A percentile compares a stretch with the other conserved stretches of the same genome.
Evolutionary conservation across 2,888 invertebrate species (phyloP).

Genomic region (Aspidiotus destructor): DNA sequence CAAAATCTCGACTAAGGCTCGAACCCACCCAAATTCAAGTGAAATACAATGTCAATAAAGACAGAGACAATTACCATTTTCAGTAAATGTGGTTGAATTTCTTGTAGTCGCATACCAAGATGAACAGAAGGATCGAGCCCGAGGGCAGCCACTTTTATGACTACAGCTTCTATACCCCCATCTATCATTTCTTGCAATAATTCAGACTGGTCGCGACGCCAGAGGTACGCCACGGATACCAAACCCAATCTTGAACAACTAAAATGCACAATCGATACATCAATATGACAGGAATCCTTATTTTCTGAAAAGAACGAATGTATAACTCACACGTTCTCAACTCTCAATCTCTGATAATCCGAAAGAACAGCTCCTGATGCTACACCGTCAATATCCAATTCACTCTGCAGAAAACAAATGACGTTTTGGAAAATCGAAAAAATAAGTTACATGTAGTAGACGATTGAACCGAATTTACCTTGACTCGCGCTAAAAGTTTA

Average conservation of each 20-base stretch:
- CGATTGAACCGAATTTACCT: constrained; percentile 45
- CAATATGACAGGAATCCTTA: constrained; percentile 31
- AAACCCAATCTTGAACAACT: constrained; percentile 85
- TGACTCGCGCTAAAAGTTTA: constrained; percentile 64
- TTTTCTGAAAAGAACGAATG: constrained; percentile 12
- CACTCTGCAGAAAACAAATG: constrained; percentile 41
- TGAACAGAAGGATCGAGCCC: constrained; percentile 79
- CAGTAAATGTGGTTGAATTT: constrained; percentile 77
- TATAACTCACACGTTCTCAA: constrained; percentile 87
- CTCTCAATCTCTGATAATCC: constrained; percentile 94
- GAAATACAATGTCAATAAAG: too few species aligned
- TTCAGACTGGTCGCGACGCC: constrained; percentile 91
- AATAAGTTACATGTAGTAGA: neutral
- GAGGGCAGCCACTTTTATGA: constrained; percentile 94
- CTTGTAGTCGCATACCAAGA: constrained; percentile 72
- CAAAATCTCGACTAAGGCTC: too few species aligned
- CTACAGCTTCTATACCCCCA: constrained; percentile 80
- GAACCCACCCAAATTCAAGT: too few species aligned
- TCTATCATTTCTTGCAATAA: constrained; percentile 94
- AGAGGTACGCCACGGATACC: constrained; percentile 82
- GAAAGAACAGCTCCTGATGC: constrained; percentile 96
- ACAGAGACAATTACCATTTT: constrained; percentile 53
- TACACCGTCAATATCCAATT: constrained; percentile 76
- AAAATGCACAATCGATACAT: constrained; percentile 37
- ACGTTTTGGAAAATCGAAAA: neutral